Evolutionary conservation across 1,140 invertebrate species (phyloP), one percentile per base, ranked within the genome.

Genomic region (Drosophila athabasca): DNA sequence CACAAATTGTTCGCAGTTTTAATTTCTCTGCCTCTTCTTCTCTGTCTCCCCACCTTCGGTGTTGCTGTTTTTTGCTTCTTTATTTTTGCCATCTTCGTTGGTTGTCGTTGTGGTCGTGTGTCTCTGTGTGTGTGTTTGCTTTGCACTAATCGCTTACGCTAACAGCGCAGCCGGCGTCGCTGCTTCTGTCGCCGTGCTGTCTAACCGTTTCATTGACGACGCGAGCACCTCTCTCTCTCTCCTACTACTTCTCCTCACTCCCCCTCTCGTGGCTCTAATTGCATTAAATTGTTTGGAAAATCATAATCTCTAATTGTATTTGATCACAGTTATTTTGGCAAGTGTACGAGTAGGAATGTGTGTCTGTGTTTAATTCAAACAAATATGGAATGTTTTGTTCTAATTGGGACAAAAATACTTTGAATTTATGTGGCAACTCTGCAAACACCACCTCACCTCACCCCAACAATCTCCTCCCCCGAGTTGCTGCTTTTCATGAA

Each of bases 281-380:
- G 83, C 76, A 88, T 88, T 88, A 88, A 88, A 88, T 88, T 88
- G 83, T 88, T 88, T 88, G 83, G 79, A 88, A 88, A 88, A 88
- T 88, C 76, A 88, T 88, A 88, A 88, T 83, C 84, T 67, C 76
- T 83, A 88, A 88, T 87, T 79, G 84, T 71, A 66, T 88, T 88
- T 88, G 79, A 88, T 81, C 79, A 88, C 79, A 83, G 79, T 77
- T 88, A 65, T 68, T 68, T 53, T 35, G 44, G 52, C 4, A 39
- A 44, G 35, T 62, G 54, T 41, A 19, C 17, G 17, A 19, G 44
- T 54, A 58, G 69, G 57, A 60, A 45, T 60, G 58, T 65, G 53
- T 69, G 35, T 46, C 35, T 55, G 19, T 79, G 49, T 80, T 74
- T 76, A 73, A 85, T 74, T 77, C 66, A 77, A 82, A 73, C 70